A percentile compares a stretch with the other conserved stretches of the same genome.
Evolutionary conservation across 2,888 invertebrate genomes (phyloP).

Genomic region (Hypolimnas misippus): DNA sequence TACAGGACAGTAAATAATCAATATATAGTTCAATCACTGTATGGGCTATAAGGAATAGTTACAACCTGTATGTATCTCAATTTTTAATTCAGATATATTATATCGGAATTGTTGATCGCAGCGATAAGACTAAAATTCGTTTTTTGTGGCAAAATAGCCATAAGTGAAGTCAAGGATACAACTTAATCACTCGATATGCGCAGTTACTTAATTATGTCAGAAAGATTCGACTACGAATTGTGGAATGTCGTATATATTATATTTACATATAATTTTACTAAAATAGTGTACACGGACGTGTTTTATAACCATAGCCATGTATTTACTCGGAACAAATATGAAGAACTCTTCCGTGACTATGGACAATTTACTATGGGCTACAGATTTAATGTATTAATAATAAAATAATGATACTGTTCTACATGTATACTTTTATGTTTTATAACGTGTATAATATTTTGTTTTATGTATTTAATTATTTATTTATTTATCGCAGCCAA

Average conservation of each 20-base stretch:
- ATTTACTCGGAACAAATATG: constrained; percentile 62
- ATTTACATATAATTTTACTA: constrained; percentile 33
- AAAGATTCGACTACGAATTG: background rate
- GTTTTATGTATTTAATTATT: background rate
- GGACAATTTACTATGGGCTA: constrained; percentile 20
- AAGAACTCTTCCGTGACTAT: constrained; percentile 38
- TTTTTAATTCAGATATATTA: too few relatives aligned
- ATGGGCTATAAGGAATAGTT: too few relatives aligned
- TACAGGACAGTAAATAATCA: too few relatives aligned
- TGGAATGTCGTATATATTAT: background rate
- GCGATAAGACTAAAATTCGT: too few relatives aligned
- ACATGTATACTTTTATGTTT: background rate
- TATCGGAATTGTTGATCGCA: too few relatives aligned
- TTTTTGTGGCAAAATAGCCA: background rate
- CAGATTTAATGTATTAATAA: constrained; percentile 17
- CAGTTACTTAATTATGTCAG: background rate
- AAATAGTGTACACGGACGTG: constrained; percentile 35
- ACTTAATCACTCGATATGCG: background rate
- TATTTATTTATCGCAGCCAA: background rate
- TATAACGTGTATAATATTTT: too few relatives aligned
- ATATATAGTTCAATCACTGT: too few relatives aligned
- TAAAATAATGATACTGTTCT: background rate
- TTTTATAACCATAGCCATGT: constrained; percentile 41
- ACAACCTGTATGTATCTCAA: too few relatives aligned
- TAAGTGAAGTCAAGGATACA: background rate